Conservation (phyloP, 1,140 invertebrate species). For the Nebria ingens region DNA sequence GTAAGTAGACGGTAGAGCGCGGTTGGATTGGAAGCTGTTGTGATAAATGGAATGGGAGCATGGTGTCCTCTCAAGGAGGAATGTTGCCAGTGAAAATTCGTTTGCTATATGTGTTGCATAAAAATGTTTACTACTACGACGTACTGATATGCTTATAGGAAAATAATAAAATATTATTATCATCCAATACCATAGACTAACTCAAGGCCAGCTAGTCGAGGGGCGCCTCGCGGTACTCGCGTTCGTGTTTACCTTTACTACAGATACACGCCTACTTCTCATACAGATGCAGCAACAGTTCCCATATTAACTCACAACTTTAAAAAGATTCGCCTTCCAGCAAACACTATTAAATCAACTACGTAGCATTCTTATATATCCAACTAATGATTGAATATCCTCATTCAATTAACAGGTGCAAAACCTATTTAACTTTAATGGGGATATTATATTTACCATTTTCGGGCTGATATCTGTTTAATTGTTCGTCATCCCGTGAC, state of each 20-base stretch:
- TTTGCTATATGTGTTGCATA: conserved; percentile 8
- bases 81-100: no score
- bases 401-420: conserved; percentile 38
- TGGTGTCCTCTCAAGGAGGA: no score
- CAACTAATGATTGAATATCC: neutral
- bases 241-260: conserved; percentile 13
- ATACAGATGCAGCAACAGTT: conserved; percentile 13
- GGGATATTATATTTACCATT: conserved; percentile 79
- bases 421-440: conserved; percentile 28
- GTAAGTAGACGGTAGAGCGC: no score
- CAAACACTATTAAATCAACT: neutral
- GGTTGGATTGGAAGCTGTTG: no score
- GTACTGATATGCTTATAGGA: conserved; percentile 15
- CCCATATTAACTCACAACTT: neutral
- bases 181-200: conserved; percentile 21
- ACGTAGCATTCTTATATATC: neutral
- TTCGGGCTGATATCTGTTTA: conserved; percentile 80
- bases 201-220: conserved; percentile 27
- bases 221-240: conserved; percentile 15
- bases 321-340: neutral
- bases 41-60: no score
- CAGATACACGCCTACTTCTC: conserved; percentile 23
- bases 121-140: conserved; percentile 16
- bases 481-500: conserved; percentile 90
- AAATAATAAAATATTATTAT: conserved; percentile 19